Conservation (phyloP, 2,797 vertebrate species). For the Florisuga fusca region DNA sequence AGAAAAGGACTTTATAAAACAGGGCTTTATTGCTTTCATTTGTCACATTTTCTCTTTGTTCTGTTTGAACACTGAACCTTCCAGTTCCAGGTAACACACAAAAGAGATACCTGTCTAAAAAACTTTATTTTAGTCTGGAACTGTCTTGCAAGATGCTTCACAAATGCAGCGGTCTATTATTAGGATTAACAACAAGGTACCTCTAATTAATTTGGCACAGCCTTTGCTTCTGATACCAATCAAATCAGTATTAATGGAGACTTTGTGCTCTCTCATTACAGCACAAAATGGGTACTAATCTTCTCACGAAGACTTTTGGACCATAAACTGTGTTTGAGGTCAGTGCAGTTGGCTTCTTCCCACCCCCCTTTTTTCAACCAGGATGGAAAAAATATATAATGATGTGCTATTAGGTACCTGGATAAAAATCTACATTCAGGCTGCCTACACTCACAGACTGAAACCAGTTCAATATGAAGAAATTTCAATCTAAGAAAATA, state of each 20-base stretch:
- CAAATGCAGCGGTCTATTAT: slow-evolving; percentile 55
- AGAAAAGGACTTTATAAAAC: slow-evolving; percentile 68
- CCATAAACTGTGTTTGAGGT: slow-evolving; percentile 34
- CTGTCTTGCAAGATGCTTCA: slow-evolving; percentile 19
- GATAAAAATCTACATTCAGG: slow-evolving; percentile 58
- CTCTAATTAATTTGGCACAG: slow-evolving; percentile 63
- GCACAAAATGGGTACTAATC: slow-evolving; percentile 27
- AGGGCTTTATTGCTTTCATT: slow-evolving; percentile 65
- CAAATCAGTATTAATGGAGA: slow-evolving; percentile 59
- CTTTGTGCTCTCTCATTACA: slow-evolving; percentile 4
- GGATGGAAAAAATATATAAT: slow-evolving; percentile 55
- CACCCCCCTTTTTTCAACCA: slow-evolving; percentile 21
- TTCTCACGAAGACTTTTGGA: slow-evolving; percentile 53
- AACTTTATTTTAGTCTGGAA: slow-evolving; percentile 52
- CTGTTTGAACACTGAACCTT: slow-evolving; percentile 39
- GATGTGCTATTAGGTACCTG: slow-evolving; percentile 62
- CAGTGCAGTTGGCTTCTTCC: slow-evolving; percentile 37
- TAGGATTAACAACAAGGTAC: slow-evolving; percentile 32
- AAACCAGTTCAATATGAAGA: slow-evolving; percentile 54
- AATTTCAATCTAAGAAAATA: slow-evolving; percentile 68
- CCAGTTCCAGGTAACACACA: slow-evolving; percentile 53
- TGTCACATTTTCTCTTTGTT: slow-evolving; percentile 56
- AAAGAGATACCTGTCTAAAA: slow-evolving; percentile 61
- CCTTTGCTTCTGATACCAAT: slow-evolving; percentile 60
- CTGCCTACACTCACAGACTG: slow-evolving; percentile 14